These are phyloP conservation scores for Mythimna ferrago DNA, from an alignment of 2,888 invertebrate species.

Conservation along the genomic window DNA sequence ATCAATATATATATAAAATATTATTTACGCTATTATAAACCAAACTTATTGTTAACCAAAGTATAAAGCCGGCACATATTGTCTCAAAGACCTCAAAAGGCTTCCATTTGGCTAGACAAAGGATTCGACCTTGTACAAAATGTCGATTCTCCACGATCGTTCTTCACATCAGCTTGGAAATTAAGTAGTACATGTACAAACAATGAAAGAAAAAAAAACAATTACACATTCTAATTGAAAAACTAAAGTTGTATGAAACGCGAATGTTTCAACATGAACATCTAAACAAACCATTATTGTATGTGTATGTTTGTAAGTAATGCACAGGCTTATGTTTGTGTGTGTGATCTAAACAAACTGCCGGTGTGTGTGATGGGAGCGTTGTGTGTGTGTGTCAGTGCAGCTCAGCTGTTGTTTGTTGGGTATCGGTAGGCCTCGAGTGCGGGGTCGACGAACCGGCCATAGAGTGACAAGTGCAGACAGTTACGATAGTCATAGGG, in stretches of 20 bases:
- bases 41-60: neutral
- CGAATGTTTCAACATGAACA: constrained; percentile 55
- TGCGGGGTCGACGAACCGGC: constrained; percentile 79
- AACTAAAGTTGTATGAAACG: constrained; percentile 52
- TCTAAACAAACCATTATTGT: constrained; percentile 29
- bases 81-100: neutral
- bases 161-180: constrained; percentile 28
- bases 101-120: constrained; percentile 6
- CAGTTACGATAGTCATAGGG: neutral
- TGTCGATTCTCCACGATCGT: constrained; percentile 4
- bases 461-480: constrained; percentile 73
- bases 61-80: neutral
- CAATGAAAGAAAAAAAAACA: constrained; percentile 48
- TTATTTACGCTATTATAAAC: neutral
- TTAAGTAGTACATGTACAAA: constrained; percentile 7
- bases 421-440: constrained; percentile 81
- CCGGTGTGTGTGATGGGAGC: constrained; percentile 22
- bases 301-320: constrained; percentile 27
- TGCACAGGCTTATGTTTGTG: constrained; percentile 9
- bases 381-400: constrained; percentile 65
- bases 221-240: constrained; percentile 61
- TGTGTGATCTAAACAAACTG: constrained; percentile 57
- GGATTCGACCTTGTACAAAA: constrained; percentile 1
- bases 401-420: constrained; percentile 85
- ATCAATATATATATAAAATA: neutral